Conservation (phyloP, 2,113 vertebrate genomes). For the Prunella himalayana region DNA sequence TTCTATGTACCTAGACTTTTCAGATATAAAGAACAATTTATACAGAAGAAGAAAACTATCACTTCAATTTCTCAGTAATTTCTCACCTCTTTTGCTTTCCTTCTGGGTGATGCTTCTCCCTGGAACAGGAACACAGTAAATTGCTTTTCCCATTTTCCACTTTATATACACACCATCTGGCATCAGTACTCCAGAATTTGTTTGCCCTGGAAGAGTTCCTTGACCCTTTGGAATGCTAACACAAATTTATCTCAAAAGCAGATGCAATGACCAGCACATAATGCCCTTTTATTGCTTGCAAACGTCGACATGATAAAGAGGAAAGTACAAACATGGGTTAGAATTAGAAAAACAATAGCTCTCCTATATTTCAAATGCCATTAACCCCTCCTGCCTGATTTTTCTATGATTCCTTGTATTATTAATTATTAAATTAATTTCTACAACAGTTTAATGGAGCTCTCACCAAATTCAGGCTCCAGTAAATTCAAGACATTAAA, state of each 20-base stretch:
- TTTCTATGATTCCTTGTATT: not conserved
- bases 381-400: not conserved
- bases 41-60: not conserved
- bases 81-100: constrained; percentile 51
- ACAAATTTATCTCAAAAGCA: constrained; percentile 47
- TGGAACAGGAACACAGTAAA: not conserved
- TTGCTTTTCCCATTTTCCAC: not conserved
- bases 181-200: constrained; percentile 6
- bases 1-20: not conserved
- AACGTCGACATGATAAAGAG: not conserved
- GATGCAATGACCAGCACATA: constrained; percentile 44
- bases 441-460: not conserved
- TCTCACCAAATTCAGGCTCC: not conserved
- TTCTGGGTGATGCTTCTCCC: not conserved
- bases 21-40: not conserved
- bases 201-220: constrained; percentile 49
- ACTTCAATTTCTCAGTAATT: not conserved
- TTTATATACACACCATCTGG: constrained; percentile 50
- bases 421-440: not conserved
- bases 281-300: constrained; percentile 49
- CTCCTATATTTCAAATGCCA: not conserved
- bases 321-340: not conserved
- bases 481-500: not conserved
- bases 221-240: constrained; percentile 58
- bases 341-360: not conserved